Evolutionary conservation across 2,797 vertebrate genomes (phyloP).

Genomic region (Silurus lanzhouensis): DNA sequence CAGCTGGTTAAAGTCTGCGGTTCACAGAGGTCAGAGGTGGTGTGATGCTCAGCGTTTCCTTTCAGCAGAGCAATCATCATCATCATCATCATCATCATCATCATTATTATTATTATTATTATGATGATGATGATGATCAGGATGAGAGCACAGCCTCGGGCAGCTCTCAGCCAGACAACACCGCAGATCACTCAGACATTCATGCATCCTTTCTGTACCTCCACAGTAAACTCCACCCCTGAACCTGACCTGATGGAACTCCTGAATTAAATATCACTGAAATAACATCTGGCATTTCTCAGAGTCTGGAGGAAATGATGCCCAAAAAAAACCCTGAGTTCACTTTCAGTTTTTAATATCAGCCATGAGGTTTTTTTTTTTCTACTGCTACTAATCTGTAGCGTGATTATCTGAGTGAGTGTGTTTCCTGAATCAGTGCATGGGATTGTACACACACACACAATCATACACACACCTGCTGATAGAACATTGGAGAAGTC

Average conservation of each 20-base stretch:
- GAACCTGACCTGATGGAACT: background rate
- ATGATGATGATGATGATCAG: background rate
- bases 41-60: background rate
- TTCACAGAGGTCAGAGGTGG: conserved; percentile 19
- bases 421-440: background rate
- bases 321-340: background rate
- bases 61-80: conserved; percentile 15
- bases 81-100: too few species aligned
- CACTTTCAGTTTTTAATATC: too few species aligned
- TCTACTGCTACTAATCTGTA: conserved; percentile 31
- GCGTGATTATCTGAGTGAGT: conserved; percentile 14
- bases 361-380: background rate
- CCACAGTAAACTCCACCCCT: background rate
- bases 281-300: background rate
- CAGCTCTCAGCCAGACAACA: background rate
- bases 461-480: background rate
- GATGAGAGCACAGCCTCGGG: background rate
- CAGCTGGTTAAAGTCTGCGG: background rate
- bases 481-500: conserved; percentile 18
- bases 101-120: background rate
- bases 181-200: background rate
- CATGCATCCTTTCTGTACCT: background rate
- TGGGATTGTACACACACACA: background rate
- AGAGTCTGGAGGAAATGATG: background rate
- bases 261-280: background rate